These are phyloP conservation scores for Anolis apletophallus DNA, from an alignment of 2,797 vertebrate genomes.

Conservation along the genomic window DNA sequence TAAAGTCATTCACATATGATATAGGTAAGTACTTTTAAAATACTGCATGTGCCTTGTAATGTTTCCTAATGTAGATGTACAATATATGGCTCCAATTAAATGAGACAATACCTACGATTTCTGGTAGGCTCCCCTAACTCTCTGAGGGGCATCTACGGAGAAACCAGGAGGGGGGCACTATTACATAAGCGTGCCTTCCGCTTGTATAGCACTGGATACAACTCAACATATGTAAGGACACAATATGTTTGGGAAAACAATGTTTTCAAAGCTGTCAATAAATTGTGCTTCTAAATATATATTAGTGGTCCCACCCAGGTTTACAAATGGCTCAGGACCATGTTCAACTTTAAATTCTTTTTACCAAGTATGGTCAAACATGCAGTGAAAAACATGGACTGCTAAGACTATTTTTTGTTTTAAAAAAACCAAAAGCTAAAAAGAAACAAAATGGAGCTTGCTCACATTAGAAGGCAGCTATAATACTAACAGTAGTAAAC, in stretches of 20 bases:
- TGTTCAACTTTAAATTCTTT: slow-evolving; percentile 46
- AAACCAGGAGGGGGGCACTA: too few species aligned
- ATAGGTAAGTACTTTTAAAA: neutral
- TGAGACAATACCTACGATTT: neutral
- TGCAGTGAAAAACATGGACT: slow-evolving; percentile 40
- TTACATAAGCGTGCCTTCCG: neutral
- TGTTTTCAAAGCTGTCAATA: neutral
- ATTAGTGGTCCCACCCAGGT: slow-evolving; percentile 61
- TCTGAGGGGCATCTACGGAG: neutral
- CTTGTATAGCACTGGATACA: neutral
- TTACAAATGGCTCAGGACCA: slow-evolving; percentile 17
- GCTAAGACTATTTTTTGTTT: neutral
- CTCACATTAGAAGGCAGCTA: slow-evolving; percentile 15
- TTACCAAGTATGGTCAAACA: slow-evolving; percentile 17
- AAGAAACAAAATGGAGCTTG: slow-evolving; percentile 44
- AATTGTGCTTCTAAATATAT: neutral
- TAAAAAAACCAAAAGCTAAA: slow-evolving; percentile 8
- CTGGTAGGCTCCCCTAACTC: neutral
- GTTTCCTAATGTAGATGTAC: neutral
- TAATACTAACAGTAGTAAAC: slow-evolving; percentile 33
- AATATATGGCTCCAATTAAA: neutral
- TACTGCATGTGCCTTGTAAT: neutral
- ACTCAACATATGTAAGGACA: neutral
- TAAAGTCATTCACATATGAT: neutral
- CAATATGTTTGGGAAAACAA: slow-evolving; percentile 18